A percentile compares a stretch with the other conserved stretches of the same genome.
Conservation (phyloP, 2,888 invertebrate species). For the Xanthia icteritia region DNA sequence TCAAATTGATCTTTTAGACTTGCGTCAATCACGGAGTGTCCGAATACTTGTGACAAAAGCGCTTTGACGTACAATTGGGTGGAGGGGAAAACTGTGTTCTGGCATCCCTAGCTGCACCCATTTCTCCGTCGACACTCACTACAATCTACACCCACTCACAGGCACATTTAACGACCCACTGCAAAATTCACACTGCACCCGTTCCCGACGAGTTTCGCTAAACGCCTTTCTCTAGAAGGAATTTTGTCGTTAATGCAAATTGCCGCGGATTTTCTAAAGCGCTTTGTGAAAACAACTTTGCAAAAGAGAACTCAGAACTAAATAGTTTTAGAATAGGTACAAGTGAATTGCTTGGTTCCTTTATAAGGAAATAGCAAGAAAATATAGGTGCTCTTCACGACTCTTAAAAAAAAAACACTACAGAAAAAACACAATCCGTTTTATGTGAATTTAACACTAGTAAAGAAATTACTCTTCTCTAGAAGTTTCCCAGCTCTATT, state of each 20-base stretch:
- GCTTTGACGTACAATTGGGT: slow-evolving; percentile 8
- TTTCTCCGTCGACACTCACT: slow-evolving; percentile 22
- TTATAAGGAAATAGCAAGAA: background rate
- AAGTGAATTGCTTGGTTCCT: slow-evolving; percentile 26
- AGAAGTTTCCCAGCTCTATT: slow-evolving; percentile 3
- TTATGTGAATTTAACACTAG: background rate
- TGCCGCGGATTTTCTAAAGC: slow-evolving; percentile 50
- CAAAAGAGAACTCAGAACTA: slow-evolving; percentile 33
- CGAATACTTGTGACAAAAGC: background rate
- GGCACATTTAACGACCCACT: slow-evolving; percentile 59
- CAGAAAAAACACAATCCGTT: background rate
- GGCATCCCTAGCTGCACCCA: slow-evolving; percentile 35
- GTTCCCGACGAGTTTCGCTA: slow-evolving; percentile 54
- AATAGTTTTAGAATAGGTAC: slow-evolving; percentile 6
- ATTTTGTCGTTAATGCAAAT: slow-evolving; percentile 65
- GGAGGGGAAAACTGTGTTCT: background rate
- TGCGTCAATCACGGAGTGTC: slow-evolving; percentile 21
- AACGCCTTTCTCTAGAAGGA: slow-evolving; percentile 58
- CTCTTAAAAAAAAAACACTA: no score
- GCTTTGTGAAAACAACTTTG: slow-evolving; percentile 47
- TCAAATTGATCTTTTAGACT: slow-evolving; percentile 37
- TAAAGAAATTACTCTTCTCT: background rate
- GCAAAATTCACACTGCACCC: slow-evolving; percentile 62
- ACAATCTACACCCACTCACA: slow-evolving; percentile 52
- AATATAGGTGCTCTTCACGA: background rate